Conservation (phyloP, 2,797 vertebrate genomes). For the Ptychadena robeensis region DNA sequence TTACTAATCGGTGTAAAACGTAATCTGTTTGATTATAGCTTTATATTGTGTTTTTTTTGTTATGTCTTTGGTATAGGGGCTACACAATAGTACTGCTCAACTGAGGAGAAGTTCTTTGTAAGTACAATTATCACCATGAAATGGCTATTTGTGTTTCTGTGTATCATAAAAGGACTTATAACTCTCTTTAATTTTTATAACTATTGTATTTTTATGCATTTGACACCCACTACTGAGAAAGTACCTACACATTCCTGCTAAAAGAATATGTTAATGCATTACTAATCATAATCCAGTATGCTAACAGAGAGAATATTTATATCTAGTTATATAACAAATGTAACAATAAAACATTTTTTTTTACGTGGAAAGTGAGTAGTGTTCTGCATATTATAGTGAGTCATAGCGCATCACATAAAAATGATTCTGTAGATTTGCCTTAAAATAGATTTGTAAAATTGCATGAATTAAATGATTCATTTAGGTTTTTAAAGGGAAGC, state of each 20-base stretch:
- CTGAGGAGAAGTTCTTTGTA: slow-evolving; percentile 79
- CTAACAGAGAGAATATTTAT: not conserved
- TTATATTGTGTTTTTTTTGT: slow-evolving; percentile 25
- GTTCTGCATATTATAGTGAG: too few species aligned
- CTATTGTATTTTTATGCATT: slow-evolving; percentile 5
- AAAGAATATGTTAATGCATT: not conserved
- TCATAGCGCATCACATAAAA: too few species aligned
- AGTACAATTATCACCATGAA: slow-evolving; percentile 68
- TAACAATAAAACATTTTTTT: not conserved
- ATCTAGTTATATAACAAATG: slow-evolving; percentile 9
- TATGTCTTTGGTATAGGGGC: slow-evolving; percentile 66
- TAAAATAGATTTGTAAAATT: too few species aligned
- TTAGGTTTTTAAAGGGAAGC: too few species aligned
- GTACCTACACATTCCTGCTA: not conserved
- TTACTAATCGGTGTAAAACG: not conserved
- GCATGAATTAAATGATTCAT: too few species aligned
- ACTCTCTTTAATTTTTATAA: not conserved
- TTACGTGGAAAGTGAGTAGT: not conserved
- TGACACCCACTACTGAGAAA: not conserved
- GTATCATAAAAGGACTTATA: slow-evolving; percentile 1
- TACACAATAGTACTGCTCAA: slow-evolving; percentile 66
- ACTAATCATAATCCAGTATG: not conserved
- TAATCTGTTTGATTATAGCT: slow-evolving; percentile 11
- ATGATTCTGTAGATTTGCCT: too few species aligned
- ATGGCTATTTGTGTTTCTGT: slow-evolving; percentile 1